Conservation (phyloP, 2,888 invertebrate species). For the Platerodrilus igneus region DNA sequence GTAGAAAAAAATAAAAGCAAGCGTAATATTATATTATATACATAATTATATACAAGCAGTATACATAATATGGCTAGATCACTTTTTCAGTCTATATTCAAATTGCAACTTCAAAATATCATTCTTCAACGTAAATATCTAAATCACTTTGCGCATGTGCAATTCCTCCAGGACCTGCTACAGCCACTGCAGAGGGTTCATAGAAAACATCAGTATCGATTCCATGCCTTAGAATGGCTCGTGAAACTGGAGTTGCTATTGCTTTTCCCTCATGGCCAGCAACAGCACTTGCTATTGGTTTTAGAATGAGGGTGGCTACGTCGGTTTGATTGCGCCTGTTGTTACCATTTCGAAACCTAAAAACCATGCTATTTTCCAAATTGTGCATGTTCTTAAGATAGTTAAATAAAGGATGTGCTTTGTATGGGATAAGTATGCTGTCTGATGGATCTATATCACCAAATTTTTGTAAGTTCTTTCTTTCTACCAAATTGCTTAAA, state of each 20-base stretch:
- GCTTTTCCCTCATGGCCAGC: slow-evolving; percentile 64
- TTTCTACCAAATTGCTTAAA: slow-evolving; percentile 3
- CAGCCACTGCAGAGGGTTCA: slow-evolving; percentile 64
- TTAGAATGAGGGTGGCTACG: slow-evolving; percentile 52
- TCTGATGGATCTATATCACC: slow-evolving; percentile 3
- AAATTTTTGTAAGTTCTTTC: neutral
- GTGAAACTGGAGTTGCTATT: slow-evolving; percentile 64
- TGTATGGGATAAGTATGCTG: slow-evolving; percentile 33
- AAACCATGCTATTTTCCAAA: slow-evolving; percentile 33
- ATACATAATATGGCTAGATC: too few species aligned
- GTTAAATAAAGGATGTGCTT: slow-evolving; percentile 39
- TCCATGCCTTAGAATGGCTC: slow-evolving; percentile 59
- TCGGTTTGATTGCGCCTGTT: slow-evolving; percentile 27
- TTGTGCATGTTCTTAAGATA: slow-evolving; percentile 40
- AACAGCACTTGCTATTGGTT: slow-evolving; percentile 62
- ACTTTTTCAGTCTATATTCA: slow-evolving; percentile 2
- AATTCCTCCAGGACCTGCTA: slow-evolving; percentile 70
- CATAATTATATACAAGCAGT: too few species aligned
- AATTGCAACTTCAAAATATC: too few species aligned
- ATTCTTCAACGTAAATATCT: slow-evolving; percentile 44
- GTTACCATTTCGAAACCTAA: slow-evolving; percentile 34
- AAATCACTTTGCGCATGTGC: slow-evolving; percentile 74
- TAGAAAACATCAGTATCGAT: slow-evolving; percentile 60
- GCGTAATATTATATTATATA: too few species aligned
- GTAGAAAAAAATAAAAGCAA: too few species aligned